A percentile compares a stretch with the other conserved stretches of the same genome.
Evolutionary conservation across 2,888 invertebrate species (phyloP).

Genomic region (Marronus borbonicus): DNA sequence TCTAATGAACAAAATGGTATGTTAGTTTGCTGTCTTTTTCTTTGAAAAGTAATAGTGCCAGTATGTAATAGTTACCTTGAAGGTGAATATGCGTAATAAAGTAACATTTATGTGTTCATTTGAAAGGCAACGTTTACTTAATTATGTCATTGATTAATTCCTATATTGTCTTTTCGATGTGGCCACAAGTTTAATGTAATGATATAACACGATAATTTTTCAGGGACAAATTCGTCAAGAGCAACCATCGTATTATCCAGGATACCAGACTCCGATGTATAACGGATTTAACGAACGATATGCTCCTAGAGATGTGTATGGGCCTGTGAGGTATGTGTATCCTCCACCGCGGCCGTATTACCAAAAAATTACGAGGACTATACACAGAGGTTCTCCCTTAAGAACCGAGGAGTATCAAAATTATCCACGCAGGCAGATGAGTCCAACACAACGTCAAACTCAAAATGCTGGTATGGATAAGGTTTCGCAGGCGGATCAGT

Average conservation of each 20-base stretch:
- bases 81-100: background rate
- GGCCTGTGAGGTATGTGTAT: background rate
- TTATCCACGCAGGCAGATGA: slow-evolving; percentile 16
- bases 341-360: slow-evolving; percentile 35
- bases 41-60: background rate
- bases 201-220: background rate
- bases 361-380: slow-evolving; percentile 26
- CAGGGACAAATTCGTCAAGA: slow-evolving; percentile 28
- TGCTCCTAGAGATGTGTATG: slow-evolving; percentile 17
- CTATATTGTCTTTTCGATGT: no score
- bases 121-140: background rate
- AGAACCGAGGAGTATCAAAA: slow-evolving; percentile 14
- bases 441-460: slow-evolving; percentile 25
- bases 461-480: background rate
- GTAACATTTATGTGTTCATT: no score
- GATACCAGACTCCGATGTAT: slow-evolving; percentile 17
- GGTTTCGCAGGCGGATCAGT: background rate
- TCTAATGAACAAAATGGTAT: no score
- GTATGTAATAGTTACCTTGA: background rate
- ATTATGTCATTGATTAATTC: no score
- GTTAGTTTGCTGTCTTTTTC: background rate
- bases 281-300: slow-evolving; percentile 19
- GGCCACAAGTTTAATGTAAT: background rate
- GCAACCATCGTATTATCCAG: background rate
- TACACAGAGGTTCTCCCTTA: slow-evolving; percentile 26